phyloP scores from a whole-genome alignment of 2,888 invertebrate species.

The Torymus auratus region DNA sequence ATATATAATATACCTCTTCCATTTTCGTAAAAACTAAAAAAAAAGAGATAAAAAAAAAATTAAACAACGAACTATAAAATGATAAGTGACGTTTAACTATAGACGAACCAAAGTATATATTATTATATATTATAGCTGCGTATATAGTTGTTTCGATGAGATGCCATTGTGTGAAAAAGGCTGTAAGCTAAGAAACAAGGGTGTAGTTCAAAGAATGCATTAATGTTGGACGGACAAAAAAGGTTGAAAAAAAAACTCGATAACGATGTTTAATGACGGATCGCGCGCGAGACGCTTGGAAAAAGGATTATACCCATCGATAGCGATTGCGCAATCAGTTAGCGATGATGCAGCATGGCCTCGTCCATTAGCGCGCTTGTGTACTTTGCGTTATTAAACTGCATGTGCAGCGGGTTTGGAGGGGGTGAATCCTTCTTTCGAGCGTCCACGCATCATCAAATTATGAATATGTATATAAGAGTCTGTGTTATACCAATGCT shows the following conservation, averaged over 20 bases:
- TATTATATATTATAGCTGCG: no score
- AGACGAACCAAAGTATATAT: no score
- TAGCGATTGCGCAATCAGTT: background rate
- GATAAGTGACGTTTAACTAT: background rate
- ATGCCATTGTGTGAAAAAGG: no score
- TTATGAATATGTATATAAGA: conserved; percentile 21
- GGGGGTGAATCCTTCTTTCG: no score
- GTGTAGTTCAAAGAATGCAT: no score
- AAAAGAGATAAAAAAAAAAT: background rate
- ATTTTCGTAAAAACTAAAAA: background rate
- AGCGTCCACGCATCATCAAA: no score
- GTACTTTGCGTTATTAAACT: background rate
- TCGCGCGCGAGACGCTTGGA: conserved; percentile 11
- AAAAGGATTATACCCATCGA: conserved; percentile 27
- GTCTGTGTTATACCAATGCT: conserved; percentile 55
- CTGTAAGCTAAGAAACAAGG: no score
- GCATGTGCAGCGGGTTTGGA: background rate
- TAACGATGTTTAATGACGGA: conserved; percentile 23
- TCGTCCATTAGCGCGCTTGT: background rate
- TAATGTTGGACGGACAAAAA: no score
- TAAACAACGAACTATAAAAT: conserved; percentile 9
- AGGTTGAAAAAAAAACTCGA: background rate
- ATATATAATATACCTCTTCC: no score
- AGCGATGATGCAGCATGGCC: no score
- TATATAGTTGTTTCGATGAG: no score